Conservation (phyloP, 37 sponge, comb jelly and placozoan species). For the Halichondria panicea region DNA sequence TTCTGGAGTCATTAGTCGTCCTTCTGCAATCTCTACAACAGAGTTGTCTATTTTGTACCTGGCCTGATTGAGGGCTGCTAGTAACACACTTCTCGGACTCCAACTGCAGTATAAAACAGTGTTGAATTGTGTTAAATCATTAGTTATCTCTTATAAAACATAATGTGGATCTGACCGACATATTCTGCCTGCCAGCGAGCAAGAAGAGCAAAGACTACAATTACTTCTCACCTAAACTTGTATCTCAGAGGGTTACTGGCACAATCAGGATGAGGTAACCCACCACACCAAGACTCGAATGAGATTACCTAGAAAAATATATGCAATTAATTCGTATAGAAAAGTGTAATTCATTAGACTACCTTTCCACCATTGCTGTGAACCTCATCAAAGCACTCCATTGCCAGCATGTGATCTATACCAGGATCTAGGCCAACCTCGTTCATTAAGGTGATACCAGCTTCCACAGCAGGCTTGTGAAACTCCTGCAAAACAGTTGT, state of each 20-base stretch:
- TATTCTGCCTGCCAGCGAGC: neutral
- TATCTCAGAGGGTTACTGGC: conserved; percentile 91
- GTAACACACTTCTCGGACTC: conserved; percentile 83
- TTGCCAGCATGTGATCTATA: conserved; percentile 97
- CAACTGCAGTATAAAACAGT: conserved; percentile 45
- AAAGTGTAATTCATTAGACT: neutral
- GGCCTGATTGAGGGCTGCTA: conserved; percentile 67
- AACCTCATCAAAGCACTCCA: conserved; percentile 86
- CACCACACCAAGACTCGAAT: conserved; percentile 87
- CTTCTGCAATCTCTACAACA: conserved; percentile 47
- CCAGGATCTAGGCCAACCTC: conserved; percentile 98
- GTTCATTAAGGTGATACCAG: conserved; percentile 78
- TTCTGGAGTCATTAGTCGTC: conserved; percentile 27
- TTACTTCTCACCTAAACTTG: conserved; percentile 80
- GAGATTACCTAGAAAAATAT: conserved; percentile 44
- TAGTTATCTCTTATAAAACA: neutral
- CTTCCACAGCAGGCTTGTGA: conserved; percentile 55
- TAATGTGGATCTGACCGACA: neutral
- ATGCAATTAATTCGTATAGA: neutral
- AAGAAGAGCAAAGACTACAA: neutral
- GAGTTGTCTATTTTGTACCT: too few species aligned
- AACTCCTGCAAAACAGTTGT: too few species aligned
- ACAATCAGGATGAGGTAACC: conserved; percentile 88
- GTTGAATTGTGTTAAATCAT: neutral
- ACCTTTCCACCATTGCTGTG: conserved; percentile 86